These are phyloP conservation scores for Magallana gigas DNA, from an alignment of 1,140 invertebrate species.

Conservation along the genomic window DNA sequence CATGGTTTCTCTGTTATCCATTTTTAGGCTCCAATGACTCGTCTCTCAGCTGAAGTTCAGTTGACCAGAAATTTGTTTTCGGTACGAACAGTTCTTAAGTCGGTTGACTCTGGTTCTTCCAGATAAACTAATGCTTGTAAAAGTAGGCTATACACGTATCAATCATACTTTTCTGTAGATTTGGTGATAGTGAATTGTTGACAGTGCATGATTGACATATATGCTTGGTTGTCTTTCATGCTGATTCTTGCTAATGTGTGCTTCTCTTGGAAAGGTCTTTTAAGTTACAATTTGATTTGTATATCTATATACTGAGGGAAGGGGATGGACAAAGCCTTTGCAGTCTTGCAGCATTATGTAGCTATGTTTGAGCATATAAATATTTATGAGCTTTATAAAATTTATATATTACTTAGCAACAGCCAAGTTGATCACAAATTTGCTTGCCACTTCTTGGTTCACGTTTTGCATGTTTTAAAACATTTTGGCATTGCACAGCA, in stretches of 20 bases:
- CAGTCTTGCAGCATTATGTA: background rate
- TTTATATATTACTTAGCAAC: too few relatives aligned
- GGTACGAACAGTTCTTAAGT: background rate
- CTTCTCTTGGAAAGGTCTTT: background rate
- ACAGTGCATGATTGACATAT: too few relatives aligned
- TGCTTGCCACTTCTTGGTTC: background rate
- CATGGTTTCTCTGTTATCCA: background rate
- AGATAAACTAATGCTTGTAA: background rate
- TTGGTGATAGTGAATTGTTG: too few relatives aligned
- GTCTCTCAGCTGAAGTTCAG: background rate
- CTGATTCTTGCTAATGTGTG: background rate
- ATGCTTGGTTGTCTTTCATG: too few relatives aligned
- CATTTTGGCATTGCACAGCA: background rate
- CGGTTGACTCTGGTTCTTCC: background rate
- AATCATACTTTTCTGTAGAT: too few relatives aligned
- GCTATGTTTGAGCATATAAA: background rate
- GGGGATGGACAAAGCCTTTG: background rate
- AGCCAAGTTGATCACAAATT: too few relatives aligned
- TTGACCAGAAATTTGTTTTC: slow-evolving; percentile 31
- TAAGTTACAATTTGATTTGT: background rate
- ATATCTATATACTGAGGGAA: background rate
- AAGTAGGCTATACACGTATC: background rate
- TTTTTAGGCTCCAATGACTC: slow-evolving; percentile 26
- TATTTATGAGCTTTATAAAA: background rate
- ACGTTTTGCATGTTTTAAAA: background rate